Base-by-base conservation (phyloP, 1,140 invertebrate species). In the Anastrepha ludens region DNA sequence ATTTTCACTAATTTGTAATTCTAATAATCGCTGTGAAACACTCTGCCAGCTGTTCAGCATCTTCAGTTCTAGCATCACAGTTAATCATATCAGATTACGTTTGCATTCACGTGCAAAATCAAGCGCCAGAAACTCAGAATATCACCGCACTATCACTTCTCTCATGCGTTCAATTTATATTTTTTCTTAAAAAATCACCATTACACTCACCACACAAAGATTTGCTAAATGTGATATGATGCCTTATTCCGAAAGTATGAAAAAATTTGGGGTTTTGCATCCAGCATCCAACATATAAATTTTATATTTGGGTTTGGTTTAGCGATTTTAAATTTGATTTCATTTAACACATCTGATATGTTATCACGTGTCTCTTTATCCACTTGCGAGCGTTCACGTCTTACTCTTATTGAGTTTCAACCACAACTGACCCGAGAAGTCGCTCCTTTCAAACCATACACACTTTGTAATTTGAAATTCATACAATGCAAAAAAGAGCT, bases 401-500 rank as follows among this genome's bases (percentile, higher is more conserved):
- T 81, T 58, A 17, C 74, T 55, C 74, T 81, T 81, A 29, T 81
- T 81, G 44, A 81, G 74, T 81, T 55, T 81, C 17, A 55, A 81
- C 20, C 47, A 55, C 74, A 20, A 81, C 74, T 81, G 74, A 81
- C 5, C n/a, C n/a, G 17, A 11, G 11, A 8, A 0, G 7, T 6
- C 74, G 50, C n/a, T 81, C 74, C 7, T 50, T 55, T 7, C 74
- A 81, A 81, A 17, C n/a, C 74, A 81, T 41, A 50, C 44, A 47
- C 47, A 50, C 4, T 29, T 29, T 29, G 29, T 44, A 11, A 74
- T 29, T 81, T 55, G 2, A 29, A 81, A 81, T 81, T 74, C 67
- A 74, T 74, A 3, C n/a, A n/a, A 15, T n/a, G 41, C 41, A 47
- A 50, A 29, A 81, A 81, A 47, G 5, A 50, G 47, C 7, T 3